phyloP scores from a whole-genome alignment of 2,888 invertebrate species.

The Erpobdella octoculata region DNA sequence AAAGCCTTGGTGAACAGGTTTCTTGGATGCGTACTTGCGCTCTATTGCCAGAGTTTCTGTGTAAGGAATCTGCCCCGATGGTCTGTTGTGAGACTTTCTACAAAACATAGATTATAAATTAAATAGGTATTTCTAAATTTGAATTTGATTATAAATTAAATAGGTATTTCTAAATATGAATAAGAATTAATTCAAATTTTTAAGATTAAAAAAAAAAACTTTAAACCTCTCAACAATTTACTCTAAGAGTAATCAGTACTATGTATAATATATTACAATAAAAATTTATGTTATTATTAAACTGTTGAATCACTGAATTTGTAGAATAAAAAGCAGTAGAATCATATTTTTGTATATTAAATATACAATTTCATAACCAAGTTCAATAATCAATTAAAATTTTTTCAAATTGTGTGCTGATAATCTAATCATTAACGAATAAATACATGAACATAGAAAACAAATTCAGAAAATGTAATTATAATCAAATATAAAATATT shows the following conservation, averaged over 20 bases:
- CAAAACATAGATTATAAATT: not conserved
- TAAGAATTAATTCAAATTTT: too few relatives aligned
- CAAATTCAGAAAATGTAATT: not conserved
- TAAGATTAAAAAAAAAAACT: too few relatives aligned
- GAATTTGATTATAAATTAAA: too few relatives aligned
- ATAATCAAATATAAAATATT: not conserved
- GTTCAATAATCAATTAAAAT: not conserved
- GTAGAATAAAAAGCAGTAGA: too few relatives aligned
- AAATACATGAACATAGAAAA: not conserved
- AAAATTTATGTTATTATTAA: not conserved
- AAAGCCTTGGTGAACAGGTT: slow-evolving; percentile 43
- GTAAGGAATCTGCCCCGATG: slow-evolving; percentile 3
- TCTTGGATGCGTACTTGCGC: slow-evolving; percentile 29
- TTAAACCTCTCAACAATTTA: too few relatives aligned
- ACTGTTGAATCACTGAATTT: not conserved
- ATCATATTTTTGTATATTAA: too few relatives aligned
- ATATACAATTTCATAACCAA: not conserved
- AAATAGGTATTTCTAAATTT: too few relatives aligned
- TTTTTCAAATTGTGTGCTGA: too few relatives aligned
- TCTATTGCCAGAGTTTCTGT: slow-evolving; percentile 35
- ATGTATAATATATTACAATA: too few relatives aligned
- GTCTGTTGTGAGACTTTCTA: not conserved
- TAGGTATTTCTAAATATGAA: too few relatives aligned
- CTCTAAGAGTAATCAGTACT: too few relatives aligned
- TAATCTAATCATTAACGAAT: too few relatives aligned